Evolutionary conservation across 2,797 vertebrate genomes (phyloP).

Genomic region (Simalia tracyae): DNA sequence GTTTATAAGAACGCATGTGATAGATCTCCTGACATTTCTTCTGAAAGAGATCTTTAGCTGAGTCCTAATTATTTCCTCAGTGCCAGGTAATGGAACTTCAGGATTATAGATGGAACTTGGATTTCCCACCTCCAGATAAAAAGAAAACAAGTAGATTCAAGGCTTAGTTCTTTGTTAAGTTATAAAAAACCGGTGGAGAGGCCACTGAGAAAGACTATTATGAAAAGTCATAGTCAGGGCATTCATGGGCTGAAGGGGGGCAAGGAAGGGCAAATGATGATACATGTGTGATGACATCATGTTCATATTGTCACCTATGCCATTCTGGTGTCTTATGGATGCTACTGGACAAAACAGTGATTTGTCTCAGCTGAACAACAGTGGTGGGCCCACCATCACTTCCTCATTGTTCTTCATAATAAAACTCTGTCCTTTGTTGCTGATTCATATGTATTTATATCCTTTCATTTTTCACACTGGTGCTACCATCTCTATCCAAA

Average conservation of each 20-base stretch:
- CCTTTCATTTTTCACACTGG: neutral
- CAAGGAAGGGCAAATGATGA: neutral
- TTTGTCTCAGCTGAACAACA: neutral
- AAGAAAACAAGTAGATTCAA: neutral
- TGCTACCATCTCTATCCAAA: neutral
- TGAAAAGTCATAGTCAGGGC: neutral
- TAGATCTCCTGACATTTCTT: neutral
- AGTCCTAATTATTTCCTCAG: neutral
- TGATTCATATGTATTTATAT: neutral
- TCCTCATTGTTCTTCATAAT: neutral
- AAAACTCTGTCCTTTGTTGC: neutral
- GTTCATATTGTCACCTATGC: neutral
- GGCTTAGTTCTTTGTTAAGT: neutral
- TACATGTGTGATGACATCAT: neutral
- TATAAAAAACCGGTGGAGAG: neutral
- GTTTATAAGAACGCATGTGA: neutral
- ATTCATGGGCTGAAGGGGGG: neutral
- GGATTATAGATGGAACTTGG: neutral
- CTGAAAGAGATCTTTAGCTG: neutral
- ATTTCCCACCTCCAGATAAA: neutral
- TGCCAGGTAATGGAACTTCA: neutral
- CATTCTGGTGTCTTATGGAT: neutral
- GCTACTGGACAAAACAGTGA: neutral
- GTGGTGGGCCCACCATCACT: neutral
- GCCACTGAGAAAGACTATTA: neutral